Percentiles rank a stretch among this genome's conserved stretches.
Conservation (phyloP, 2,113 vertebrate genomes). For the Lagopus muta region DNA sequence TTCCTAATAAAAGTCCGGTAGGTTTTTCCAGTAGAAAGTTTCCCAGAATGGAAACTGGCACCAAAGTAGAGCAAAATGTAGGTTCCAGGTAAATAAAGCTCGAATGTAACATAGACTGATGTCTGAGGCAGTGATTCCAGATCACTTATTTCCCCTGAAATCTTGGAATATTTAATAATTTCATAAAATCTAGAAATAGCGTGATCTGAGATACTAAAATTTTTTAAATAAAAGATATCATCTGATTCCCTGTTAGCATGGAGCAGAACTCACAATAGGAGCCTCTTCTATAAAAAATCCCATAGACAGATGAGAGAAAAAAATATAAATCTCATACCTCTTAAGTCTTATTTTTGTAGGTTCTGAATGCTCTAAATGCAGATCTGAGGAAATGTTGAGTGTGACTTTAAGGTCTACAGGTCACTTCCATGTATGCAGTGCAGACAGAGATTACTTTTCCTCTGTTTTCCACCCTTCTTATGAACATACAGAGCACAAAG, state of each 20-base stretch:
- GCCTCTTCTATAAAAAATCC: neutral
- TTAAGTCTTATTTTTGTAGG: neutral
- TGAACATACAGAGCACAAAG: neutral
- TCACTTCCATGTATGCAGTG: rapidly evolving
- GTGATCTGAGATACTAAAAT: neutral
- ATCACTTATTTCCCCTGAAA: neutral
- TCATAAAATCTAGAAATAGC: neutral
- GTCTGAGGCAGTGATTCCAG: neutral
- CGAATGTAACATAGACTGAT: neutral
- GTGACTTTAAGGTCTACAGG: neutral
- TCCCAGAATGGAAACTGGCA: neutral
- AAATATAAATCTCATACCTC: neutral
- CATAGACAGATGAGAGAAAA: neutral
- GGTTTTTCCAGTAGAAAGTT: neutral
- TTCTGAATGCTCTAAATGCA: neutral
- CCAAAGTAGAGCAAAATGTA: neutral
- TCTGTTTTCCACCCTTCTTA: neutral
- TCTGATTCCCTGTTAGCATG: neutral
- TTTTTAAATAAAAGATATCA: neutral
- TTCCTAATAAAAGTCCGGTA: neutral
- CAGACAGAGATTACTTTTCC: neutral
- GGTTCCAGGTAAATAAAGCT: neutral
- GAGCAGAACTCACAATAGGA: neutral
- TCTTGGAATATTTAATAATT: neutral
- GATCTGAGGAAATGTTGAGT: neutral